Conservation (phyloP, 2,888 invertebrate species). For the Cataglyphis rosenhaueri region DNA sequence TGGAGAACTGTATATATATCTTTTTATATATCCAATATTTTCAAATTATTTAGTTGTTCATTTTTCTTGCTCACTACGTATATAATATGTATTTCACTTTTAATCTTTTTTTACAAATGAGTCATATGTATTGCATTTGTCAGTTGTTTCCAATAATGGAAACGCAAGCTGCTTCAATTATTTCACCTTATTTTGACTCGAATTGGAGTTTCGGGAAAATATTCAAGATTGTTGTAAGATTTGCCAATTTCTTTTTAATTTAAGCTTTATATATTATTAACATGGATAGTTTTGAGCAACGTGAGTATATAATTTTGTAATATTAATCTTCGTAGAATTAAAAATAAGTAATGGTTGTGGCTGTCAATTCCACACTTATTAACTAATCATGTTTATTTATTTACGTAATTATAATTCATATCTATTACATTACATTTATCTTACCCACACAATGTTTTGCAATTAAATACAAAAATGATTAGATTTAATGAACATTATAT, state of each 20-base stretch:
- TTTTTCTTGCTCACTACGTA: constrained; percentile 40
- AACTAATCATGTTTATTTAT: background rate
- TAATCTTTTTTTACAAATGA: constrained; percentile 65
- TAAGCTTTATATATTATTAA: constrained; percentile 30
- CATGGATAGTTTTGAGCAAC: constrained; percentile 48
- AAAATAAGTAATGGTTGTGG: constrained; percentile 2
- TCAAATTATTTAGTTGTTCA: background rate
- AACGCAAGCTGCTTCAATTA: constrained; percentile 68
- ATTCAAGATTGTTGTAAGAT: constrained; percentile 35
- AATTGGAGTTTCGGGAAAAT: constrained; percentile 37
- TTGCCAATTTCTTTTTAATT: constrained; percentile 44
- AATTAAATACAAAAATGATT: background rate
- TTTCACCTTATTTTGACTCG: constrained; percentile 68
- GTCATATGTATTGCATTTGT: constrained; percentile 56
- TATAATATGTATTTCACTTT: constrained; percentile 35
- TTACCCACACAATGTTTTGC: background rate
- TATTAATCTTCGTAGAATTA: background rate
- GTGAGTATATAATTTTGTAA: constrained; percentile 45
- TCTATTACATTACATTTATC: background rate
- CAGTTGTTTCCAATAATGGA: constrained; percentile 70
- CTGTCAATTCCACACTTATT: constrained; percentile 20
- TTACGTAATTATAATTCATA: background rate
- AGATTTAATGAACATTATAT: background rate
- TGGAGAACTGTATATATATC: background rate
- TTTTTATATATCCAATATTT: background rate